phyloP scores from a whole-genome alignment of 2,888 invertebrate genomes.

The Sphaeridia pumilis region DNA sequence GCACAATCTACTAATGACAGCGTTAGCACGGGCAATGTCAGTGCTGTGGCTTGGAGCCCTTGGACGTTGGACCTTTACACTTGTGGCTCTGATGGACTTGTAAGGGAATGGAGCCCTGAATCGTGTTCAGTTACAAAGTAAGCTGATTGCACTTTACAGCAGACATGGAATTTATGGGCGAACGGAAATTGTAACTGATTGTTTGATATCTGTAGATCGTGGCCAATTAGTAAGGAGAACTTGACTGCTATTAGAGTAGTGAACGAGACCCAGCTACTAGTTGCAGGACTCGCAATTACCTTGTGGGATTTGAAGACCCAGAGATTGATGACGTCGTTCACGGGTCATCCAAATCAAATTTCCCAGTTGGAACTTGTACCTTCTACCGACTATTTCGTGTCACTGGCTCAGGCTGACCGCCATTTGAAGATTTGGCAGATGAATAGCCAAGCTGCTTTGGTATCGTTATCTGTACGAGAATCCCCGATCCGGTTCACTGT shows the following conservation, averaged over 20 bases:
- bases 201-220: conserved; percentile 49
- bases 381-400: conserved; percentile 37
- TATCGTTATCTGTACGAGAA: conserved; percentile 36
- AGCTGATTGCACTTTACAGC: background rate
- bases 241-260: conserved; percentile 52
- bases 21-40: conserved; percentile 41
- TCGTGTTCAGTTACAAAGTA: conserved; percentile 41
- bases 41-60: conserved; percentile 50
- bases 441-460: conserved; percentile 31
- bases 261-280: conserved; percentile 39
- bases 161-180: too few relatives aligned
- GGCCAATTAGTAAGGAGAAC: conserved; percentile 53
- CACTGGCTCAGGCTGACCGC: conserved; percentile 37
- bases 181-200: conserved; percentile 16
- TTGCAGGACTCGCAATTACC: conserved; percentile 45
- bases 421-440: conserved; percentile 38
- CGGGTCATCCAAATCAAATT: conserved; percentile 53
- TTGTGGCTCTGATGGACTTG: conserved; percentile 46
- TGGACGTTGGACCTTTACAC: conserved; percentile 45
- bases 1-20: conserved; percentile 46
- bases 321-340: conserved; percentile 50
- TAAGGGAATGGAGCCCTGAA: conserved; percentile 41
- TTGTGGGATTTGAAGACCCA: conserved; percentile 53
- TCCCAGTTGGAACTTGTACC: conserved; percentile 29
- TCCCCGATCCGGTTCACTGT: conserved; percentile 33